Evolutionary conservation across 2,888 invertebrate species (phyloP).

Genomic region (Linnaemya vulpina): DNA sequence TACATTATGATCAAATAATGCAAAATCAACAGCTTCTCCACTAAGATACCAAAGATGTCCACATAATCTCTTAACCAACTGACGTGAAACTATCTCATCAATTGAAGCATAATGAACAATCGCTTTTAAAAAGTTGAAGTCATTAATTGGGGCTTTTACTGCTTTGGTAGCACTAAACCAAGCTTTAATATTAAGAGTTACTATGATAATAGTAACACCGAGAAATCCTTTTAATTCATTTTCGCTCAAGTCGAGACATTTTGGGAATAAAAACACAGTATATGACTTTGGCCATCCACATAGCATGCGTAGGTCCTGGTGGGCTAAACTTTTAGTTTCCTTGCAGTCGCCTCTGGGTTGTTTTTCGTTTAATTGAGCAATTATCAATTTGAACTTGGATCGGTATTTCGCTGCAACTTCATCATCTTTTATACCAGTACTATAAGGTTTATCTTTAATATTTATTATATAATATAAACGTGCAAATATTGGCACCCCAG

Average conservation of each 20-base stretch:
- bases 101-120: not conserved
- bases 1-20: slow-evolving; percentile 17
- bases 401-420: too few relatives aligned
- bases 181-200: slow-evolving; percentile 8
- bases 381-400: too few relatives aligned
- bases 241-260: not conserved
- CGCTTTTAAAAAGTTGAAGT: not conserved
- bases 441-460: too few relatives aligned
- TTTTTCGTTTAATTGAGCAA: too few relatives aligned
- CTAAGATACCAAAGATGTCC: slow-evolving; percentile 1
- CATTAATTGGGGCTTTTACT: not conserved
- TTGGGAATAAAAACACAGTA: slow-evolving; percentile 6
- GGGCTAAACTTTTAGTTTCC: slow-evolving; percentile 27
- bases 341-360: too few relatives aligned
- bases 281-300: not conserved
- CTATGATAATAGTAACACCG: slow-evolving; percentile 4
- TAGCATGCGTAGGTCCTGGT: not conserved
- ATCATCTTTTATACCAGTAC: not conserved
- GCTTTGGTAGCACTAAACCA: slow-evolving; percentile 7
- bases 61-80: not conserved
- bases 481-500: too few relatives aligned
- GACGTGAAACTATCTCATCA: not conserved
- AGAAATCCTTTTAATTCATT: not conserved
- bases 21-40: slow-evolving; percentile 1
- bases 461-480: too few relatives aligned